phyloP scores from a whole-genome alignment of 1,140 invertebrate species.

The Drosophila trapezifrons region DNA sequence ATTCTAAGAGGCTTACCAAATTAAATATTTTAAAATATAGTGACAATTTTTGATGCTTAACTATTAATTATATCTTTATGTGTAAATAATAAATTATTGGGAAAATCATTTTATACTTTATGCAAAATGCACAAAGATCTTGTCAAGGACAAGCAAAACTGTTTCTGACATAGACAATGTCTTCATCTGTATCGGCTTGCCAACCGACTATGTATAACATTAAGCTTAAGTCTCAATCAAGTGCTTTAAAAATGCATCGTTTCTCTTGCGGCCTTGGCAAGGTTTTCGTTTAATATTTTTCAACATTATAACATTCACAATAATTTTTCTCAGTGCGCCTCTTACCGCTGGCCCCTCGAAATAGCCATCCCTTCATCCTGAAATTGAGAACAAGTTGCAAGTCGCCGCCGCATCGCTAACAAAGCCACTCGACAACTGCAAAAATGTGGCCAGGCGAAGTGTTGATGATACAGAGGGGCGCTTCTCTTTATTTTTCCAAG shows the following conservation, averaged over 20 bases:
- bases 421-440: constrained; percentile 76
- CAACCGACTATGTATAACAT: background rate
- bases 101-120: too few relatives aligned
- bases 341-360: background rate
- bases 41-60: too few relatives aligned
- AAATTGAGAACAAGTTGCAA: constrained; percentile 64
- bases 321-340: background rate
- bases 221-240: too few relatives aligned
- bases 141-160: background rate
- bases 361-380: constrained; percentile 26
- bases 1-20: background rate
- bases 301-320: fast-evolving
- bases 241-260: too few relatives aligned
- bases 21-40: too few relatives aligned
- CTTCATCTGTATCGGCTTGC: background rate
- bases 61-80: too few relatives aligned
- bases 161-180: background rate
- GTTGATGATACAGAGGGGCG: constrained; percentile 33
- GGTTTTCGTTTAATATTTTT: background rate
- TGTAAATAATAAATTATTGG: too few relatives aligned
- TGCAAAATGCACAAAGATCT: too few relatives aligned
- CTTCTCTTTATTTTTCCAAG: constrained; percentile 25
- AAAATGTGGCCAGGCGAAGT: constrained; percentile 63
- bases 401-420: constrained; percentile 64
- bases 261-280: background rate